A percentile compares a stretch with the other conserved stretches of the same genome.
Evolutionary conservation across 2,888 invertebrate genomes (phyloP).

Genomic region (Drosophila mettleri): DNA sequence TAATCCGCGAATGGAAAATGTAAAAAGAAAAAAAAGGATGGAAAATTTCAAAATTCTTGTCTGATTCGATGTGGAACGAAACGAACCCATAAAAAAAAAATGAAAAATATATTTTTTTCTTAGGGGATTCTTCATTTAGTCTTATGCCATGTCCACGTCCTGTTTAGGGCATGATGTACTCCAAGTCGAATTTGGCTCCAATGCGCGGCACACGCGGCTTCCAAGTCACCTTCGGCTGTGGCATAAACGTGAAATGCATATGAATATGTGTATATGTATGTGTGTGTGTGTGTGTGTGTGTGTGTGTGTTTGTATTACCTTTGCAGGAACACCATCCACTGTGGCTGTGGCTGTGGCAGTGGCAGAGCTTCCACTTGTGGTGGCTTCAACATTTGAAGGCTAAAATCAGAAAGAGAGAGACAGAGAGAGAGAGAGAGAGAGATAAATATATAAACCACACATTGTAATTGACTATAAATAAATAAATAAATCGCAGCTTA

Average conservation of each 20-base stretch:
- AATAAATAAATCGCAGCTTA: no score
- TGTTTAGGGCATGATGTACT: constrained; percentile 55
- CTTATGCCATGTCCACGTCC: neutral
- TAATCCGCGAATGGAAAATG: neutral
- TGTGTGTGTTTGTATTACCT: constrained; percentile 3
- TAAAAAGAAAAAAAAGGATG: neutral
- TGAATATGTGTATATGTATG: neutral
- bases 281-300: neutral
- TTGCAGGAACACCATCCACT: neutral
- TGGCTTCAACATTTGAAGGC: constrained; percentile 12
- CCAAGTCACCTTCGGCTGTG: constrained; percentile 33
- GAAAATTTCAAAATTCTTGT: neutral
- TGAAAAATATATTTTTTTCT: neutral
- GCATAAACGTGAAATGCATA: neutral
- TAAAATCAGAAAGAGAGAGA: neutral
- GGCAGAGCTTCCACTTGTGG: neutral
- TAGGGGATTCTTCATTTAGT: neutral
- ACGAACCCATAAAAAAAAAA: no score
- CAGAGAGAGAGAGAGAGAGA: neutral
- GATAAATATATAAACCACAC: no score
- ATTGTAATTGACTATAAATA: no score
- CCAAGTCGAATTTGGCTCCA: constrained; percentile 78
- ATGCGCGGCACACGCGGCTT: constrained; percentile 75
- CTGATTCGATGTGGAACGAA: neutral
- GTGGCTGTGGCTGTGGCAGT: no score